Conservation (phyloP, 2,888 invertebrate genomes). For the Drosophila paranaensis region DNA sequence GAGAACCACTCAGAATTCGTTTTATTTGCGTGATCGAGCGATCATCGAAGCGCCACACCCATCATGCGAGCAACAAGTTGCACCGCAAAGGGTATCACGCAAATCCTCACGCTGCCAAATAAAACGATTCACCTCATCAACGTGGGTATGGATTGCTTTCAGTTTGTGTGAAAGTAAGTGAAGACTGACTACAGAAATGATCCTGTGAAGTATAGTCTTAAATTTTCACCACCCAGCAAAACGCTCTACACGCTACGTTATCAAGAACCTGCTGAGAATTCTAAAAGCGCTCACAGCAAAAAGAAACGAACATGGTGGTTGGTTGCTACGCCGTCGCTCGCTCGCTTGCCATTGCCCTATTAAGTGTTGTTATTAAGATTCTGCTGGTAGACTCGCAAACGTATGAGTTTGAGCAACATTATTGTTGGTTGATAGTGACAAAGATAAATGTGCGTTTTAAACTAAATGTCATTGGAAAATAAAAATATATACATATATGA, state of each 20-base stretch:
- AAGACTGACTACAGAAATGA: constrained; percentile 89
- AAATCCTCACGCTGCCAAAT: constrained; percentile 86
- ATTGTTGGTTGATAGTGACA: neutral
- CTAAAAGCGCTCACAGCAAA: neutral
- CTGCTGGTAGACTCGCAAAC: neutral
- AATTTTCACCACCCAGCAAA: constrained; percentile 26
- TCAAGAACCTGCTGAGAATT: constrained; percentile 68
- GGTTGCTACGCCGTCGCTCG: neutral
- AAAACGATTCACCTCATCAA: constrained; percentile 87
- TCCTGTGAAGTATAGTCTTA: constrained; percentile 87
- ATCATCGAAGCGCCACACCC: constrained; percentile 67
- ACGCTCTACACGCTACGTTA: neutral
- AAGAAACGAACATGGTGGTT: constrained; percentile 9
- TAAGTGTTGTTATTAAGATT: neutral
- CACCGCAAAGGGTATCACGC: constrained; percentile 29
- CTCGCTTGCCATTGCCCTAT: neutral
- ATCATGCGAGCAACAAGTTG: constrained; percentile 22
- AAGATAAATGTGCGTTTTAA: neutral
- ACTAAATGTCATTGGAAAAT: neutral
- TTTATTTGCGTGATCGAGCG: constrained; percentile 75
- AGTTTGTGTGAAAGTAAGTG: constrained; percentile 86
- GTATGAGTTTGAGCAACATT: neutral
- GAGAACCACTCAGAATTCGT: constrained; percentile 79
- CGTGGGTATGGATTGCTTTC: constrained; percentile 86
- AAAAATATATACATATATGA: neutral